Percentiles rank a stretch among this genome's conserved stretches.
These are phyloP conservation scores for Lissocephala sabroskyi DNA, from an alignment of 2,888 invertebrate genomes.

Conservation along the genomic window DNA sequence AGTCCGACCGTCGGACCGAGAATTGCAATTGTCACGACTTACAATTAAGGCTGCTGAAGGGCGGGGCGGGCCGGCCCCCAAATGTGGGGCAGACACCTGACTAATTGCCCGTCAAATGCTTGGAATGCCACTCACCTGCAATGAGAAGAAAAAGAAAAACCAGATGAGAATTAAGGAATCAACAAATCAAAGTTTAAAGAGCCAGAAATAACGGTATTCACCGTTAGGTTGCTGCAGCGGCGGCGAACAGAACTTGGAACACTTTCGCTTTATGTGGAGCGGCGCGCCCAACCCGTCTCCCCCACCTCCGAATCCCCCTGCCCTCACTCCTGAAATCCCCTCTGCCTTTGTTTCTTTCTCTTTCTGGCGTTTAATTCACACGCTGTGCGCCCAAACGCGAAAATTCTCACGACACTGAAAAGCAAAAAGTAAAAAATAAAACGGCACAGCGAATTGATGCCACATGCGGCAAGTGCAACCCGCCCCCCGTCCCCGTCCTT, in stretches of 20 bases:
- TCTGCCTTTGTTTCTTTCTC: slow-evolving; percentile 15
- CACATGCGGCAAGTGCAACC: slow-evolving; percentile 38
- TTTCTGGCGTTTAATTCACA: slow-evolving; percentile 53
- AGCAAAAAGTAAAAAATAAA: slow-evolving; percentile 11
- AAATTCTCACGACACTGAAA: slow-evolving; percentile 68
- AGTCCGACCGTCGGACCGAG: no score
- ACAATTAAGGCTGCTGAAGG: no score
- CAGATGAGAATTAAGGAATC: no score
- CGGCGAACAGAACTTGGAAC: no score
- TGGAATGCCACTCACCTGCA: slow-evolving; percentile 57
- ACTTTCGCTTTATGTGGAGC: slow-evolving; percentile 40
- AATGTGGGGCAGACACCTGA: slow-evolving; percentile 44
- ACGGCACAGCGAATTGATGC: slow-evolving; percentile 24
- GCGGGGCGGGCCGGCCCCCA: no score
- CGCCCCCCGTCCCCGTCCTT: slow-evolving; percentile 6
- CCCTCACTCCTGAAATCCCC: slow-evolving; percentile 1
- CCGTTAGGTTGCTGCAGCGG: slow-evolving; percentile 15
- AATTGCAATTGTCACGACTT: not conserved
- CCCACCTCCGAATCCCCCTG: not conserved
- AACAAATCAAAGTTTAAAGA: no score
- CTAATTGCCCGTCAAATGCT: slow-evolving; percentile 37
- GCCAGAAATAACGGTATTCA: no score
- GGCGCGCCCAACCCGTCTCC: slow-evolving; percentile 10
- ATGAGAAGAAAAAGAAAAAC: slow-evolving; percentile 27
- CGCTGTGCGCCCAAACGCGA: slow-evolving; percentile 65